Evolutionary conservation across 92 coral and sea anemone genomes (phyloP), one percentile per base, ranked within the genome.

Genomic region (Micromussa lordhowensis): DNA sequence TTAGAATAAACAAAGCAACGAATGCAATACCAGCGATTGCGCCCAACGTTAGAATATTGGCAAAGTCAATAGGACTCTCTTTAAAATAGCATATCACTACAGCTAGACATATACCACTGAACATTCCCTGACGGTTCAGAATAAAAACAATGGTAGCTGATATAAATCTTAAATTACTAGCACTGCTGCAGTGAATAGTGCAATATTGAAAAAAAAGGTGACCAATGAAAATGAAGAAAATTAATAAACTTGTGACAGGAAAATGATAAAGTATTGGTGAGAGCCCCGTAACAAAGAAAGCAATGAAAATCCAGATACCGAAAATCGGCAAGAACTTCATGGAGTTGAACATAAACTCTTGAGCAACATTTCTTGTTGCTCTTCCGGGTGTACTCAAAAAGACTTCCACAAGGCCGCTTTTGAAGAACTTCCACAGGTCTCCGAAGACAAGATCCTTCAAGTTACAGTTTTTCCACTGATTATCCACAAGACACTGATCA

Each of bases 401-500:
- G 49, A 78, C 64, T 57, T 55, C 18, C 0, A 78, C 82, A 9
- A 24, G 30, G 14, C 71, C 71, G 24, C 54, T 73, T 76, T 88
- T 54, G 26, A 77, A 35, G 34, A 69, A 88, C 51, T 74, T 21
- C 44, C 82, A 51, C 40, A 88, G 68, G 78, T 82, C 81, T 40
- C 91, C 91, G 49, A 83, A 89, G 8, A 82, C 64, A 11, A 83
- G 44, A 77, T 57, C n/a, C 64, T 78, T 78, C 51, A 44, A 30
- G 51, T 57, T 22, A 8, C 78, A 68, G 77, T 64, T 84, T 51
- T 55, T 79, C 90, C 90, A 90, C 66, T 78, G 58, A 8, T 88
- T 53, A 29, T 90, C 69, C 22, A 85, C 93, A 73, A 85, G 64
- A 61, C 75, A 73, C 21, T 49, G 61, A 18, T 85, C 90, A 24